A percentile compares a stretch with the other conserved stretches of the same genome.
Conservation (phyloP, 2,797 vertebrate genomes). For the Manis javanica region DNA sequence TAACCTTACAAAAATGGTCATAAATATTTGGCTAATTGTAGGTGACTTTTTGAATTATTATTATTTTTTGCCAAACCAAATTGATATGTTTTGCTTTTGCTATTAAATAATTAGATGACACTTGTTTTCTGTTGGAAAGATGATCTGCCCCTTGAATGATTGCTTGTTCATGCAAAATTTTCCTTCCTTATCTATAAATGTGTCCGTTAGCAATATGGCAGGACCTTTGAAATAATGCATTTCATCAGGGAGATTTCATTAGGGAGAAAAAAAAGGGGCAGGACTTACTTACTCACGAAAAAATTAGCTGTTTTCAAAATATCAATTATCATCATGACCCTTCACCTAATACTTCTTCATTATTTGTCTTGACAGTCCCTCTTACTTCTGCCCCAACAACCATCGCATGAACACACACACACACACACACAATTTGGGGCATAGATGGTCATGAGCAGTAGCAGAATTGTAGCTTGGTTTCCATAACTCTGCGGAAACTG, state of each 20-base stretch:
- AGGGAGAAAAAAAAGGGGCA: neutral
- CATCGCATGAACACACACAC: neutral
- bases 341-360: slow-evolving; percentile 48
- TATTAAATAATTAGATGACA: slow-evolving; percentile 41
- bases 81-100: slow-evolving; percentile 65
- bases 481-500: neutral
- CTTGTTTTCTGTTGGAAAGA: slow-evolving; percentile 48
- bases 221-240: slow-evolving; percentile 50
- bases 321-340: neutral
- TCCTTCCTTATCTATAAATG: slow-evolving; percentile 52
- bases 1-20: slow-evolving; percentile 62
- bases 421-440: neutral
- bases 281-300: slow-evolving; percentile 35
- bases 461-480: neutral
- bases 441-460: neutral
- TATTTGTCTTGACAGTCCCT: neutral
- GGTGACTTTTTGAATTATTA: slow-evolving; percentile 48
- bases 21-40: slow-evolving; percentile 62
- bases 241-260: slow-evolving; percentile 1
- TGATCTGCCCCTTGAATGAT: slow-evolving; percentile 49
- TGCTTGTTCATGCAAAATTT: slow-evolving; percentile 48
- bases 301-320: slow-evolving; percentile 54
- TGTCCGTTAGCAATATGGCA: slow-evolving; percentile 27
- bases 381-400: neutral
- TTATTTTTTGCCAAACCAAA: slow-evolving; percentile 46